Evolutionary conservation across 2,797 vertebrate species (phyloP).

Genomic region (Acomys russatus): DNA sequence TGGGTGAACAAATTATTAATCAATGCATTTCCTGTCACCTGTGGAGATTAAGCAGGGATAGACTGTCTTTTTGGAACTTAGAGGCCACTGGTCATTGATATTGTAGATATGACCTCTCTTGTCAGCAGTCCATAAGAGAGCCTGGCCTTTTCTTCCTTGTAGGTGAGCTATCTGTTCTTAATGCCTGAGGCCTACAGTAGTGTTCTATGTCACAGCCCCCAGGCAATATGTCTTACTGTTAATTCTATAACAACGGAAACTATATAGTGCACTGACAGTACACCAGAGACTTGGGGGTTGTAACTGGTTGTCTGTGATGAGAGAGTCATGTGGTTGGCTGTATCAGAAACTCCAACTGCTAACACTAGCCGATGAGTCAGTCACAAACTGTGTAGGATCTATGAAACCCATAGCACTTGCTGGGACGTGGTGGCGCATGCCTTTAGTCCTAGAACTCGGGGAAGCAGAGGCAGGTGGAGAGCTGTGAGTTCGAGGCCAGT

Average conservation of each 20-base stretch:
- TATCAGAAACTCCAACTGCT: neutral
- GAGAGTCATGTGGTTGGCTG: neutral
- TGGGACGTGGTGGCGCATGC: too few relatives aligned
- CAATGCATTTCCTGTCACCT: neutral
- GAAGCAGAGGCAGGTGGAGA: too few relatives aligned
- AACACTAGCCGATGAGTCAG: neutral
- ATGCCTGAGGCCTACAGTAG: neutral
- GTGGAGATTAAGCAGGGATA: constrained; percentile 8
- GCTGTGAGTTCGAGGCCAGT: too few relatives aligned
- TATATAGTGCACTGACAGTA: neutral
- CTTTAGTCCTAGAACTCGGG: too few relatives aligned
- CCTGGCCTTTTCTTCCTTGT: neutral
- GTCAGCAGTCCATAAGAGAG: neutral
- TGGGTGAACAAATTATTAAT: constrained; percentile 67
- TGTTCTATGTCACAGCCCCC: neutral
- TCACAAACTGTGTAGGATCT: neutral
- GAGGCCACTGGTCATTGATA: neutral
- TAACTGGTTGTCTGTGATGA: neutral
- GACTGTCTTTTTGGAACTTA: neutral
- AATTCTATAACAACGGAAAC: neutral
- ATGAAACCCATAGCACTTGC: neutral
- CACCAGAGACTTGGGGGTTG: neutral
- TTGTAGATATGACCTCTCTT: neutral
- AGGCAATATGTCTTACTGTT: neutral
- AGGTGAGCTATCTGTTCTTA: neutral